Conservation (phyloP, 2,888 invertebrate species). For the Drosophila anomalata region DNA sequence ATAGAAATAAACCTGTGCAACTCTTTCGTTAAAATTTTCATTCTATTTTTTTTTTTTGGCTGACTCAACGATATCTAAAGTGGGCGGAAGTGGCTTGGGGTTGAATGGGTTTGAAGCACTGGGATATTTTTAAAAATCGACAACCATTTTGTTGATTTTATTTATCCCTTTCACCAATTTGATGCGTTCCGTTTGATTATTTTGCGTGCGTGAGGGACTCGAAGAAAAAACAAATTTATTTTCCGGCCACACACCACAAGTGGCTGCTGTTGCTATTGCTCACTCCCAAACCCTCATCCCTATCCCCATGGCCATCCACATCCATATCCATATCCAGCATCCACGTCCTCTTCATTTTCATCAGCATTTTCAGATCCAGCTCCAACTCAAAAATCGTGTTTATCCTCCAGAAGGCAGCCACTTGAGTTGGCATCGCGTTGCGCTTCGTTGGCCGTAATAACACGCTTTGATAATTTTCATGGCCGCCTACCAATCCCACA, state of each 20-base stretch:
- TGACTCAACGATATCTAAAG: constrained; percentile 58
- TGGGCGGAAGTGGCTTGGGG: constrained; percentile 24
- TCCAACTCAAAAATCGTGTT: constrained; percentile 19
- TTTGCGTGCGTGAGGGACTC: constrained; percentile 57
- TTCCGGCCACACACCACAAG: constrained; percentile 66
- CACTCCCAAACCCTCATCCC: constrained; percentile 1
- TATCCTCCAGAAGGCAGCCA: constrained; percentile 51
- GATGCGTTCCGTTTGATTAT: constrained; percentile 79
- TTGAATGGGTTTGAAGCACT: constrained; percentile 22
- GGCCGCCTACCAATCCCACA: constrained; percentile 64
- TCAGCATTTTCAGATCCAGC: constrained; percentile 9
- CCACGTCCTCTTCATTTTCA: constrained; percentile 7
- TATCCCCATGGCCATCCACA: constrained; percentile 25
- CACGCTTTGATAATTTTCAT: constrained; percentile 83
- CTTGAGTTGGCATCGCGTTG: constrained; percentile 60
- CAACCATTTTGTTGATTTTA: constrained; percentile 62
- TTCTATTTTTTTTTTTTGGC: constrained; percentile 23
- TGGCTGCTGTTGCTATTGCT: constrained; percentile 46
- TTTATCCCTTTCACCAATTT: constrained; percentile 72
- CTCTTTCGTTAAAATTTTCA: constrained; percentile 7
- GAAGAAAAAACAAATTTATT: constrained; percentile 65
- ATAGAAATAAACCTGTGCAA: constrained; percentile 5
- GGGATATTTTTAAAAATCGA: constrained; percentile 60
- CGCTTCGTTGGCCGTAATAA: constrained; percentile 81
- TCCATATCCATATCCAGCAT: constrained; percentile 10